Evolutionary conservation across 2,888 invertebrate species (phyloP), one percentile per base, ranked within the genome.

Genomic region (Spodoptera exigua): DNA sequence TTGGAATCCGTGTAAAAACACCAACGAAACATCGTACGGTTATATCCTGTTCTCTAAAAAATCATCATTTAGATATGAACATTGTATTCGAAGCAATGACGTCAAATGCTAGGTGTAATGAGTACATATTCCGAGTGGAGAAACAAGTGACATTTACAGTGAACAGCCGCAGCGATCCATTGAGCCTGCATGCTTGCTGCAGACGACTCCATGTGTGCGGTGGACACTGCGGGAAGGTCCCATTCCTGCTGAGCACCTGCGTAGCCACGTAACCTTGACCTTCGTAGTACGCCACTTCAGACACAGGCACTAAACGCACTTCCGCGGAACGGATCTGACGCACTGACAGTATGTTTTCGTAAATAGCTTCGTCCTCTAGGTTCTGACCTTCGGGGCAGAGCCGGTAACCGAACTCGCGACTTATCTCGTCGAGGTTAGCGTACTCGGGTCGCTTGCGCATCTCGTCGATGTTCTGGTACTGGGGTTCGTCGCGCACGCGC

Each of bases 311-410:
- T 85, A 94, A 85, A 76, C 94, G 89, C 87, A 94, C 93, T 90
- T 94, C 94, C 83, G 94, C 92, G 74, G 94, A 92, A 72, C 94
- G 90, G 63, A 93, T 90, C 79, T 91, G 91, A 74, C 94, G 92
- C 89, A 92, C 93, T 72, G 94, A 93, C 70, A 93, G 79, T 81
- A 94, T 92, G 76, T 94, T 94, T 78, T 94, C 94, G 73, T 94
- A 94, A 52, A 94, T 94, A 41, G 94, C 94, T 70, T 94, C 94
- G 65, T 94, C 94, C 72, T 94, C 94, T 61, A 94, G 79, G 74
- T 94, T 94, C 78, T 94, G 94, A 60, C 94, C 94, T 84, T 94
- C 94, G 27, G 94, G 94, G 59, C 94, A 94, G 61, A 94, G 80
- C 10, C 94, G 89, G 79, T 94, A 94, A 55, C 94, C 94, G 83